Evolutionary conservation across 2,113 vertebrate species (phyloP).

Genomic region (Cervus canadensis): DNA sequence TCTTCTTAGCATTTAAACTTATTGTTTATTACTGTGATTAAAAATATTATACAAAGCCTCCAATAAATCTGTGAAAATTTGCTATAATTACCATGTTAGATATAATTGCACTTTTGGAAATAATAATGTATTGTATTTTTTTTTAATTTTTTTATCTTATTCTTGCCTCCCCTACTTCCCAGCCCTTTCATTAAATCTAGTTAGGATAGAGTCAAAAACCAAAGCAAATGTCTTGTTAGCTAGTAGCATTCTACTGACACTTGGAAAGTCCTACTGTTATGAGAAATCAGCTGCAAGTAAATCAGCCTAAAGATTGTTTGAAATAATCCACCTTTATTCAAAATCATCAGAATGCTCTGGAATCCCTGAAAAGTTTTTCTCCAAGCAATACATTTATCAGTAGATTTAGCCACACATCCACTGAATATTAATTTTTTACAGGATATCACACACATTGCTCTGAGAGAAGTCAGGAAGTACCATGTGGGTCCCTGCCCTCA

Average conservation of each 20-base stretch:
- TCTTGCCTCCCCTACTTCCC: background rate
- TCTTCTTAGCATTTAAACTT: background rate
- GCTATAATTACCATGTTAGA: background rate
- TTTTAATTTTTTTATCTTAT: background rate
- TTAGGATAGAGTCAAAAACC: background rate
- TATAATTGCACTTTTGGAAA: constrained; percentile 28
- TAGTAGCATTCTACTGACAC: background rate
- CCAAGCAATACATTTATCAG: background rate
- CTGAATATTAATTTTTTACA: background rate
- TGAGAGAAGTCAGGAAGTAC: background rate
- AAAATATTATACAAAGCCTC: background rate
- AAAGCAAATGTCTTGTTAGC: background rate
- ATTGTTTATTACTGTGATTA: background rate
- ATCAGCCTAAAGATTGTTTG: background rate
- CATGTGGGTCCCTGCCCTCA: background rate
- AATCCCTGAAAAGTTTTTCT: background rate
- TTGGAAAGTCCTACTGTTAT: background rate
- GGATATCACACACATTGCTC: background rate
- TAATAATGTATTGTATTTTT: background rate
- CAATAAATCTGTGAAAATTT: background rate
- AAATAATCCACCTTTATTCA: background rate
- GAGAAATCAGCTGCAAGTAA: background rate
- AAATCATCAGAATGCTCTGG: background rate
- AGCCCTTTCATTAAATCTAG: constrained; percentile 11
- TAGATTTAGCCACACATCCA: background rate